A percentile compares a stretch with the other conserved stretches of the same genome.
phyloP scores from a whole-genome alignment of 2,113 vertebrate genomes.

The Seriola quinqueradiata region DNA sequence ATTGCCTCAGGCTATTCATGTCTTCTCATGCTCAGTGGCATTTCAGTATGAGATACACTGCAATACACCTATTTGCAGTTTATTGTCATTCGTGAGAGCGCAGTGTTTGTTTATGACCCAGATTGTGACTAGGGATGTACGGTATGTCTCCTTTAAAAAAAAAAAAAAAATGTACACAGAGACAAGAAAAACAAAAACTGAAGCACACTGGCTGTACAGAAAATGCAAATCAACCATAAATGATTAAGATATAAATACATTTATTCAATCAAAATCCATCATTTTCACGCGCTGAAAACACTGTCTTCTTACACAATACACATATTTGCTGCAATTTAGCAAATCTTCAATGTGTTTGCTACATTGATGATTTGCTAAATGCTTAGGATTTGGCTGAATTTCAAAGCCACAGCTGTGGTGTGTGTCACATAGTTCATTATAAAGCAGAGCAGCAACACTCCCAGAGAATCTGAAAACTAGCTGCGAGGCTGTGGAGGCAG shows the following conservation, averaged over 20 bases:
- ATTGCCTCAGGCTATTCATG: slow-evolving; percentile 34
- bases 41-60: slow-evolving; percentile 2
- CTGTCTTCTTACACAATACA: background rate
- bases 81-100: background rate
- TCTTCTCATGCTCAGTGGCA: slow-evolving; percentile 38
- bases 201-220: background rate
- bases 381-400: background rate
- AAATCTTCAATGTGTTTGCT: background rate
- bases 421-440: background rate
- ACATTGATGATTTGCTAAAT: background rate
- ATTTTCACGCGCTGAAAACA: background rate
- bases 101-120: slow-evolving; percentile 27
- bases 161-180: background rate
- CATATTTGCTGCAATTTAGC: background rate
- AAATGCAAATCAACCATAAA: background rate
- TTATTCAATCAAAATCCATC: background rate
- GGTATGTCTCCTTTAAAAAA: slow-evolving; percentile 34
- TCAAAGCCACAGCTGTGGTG: background rate
- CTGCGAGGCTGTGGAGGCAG: background rate
- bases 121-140: slow-evolving; percentile 14
- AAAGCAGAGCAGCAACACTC: background rate
- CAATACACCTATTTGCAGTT: slow-evolving; percentile 21
- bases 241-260: background rate
- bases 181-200: background rate
- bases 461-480: background rate